phyloP scores from a whole-genome alignment of 2,888 invertebrate genomes.

The Pegoplata infirma region DNA sequence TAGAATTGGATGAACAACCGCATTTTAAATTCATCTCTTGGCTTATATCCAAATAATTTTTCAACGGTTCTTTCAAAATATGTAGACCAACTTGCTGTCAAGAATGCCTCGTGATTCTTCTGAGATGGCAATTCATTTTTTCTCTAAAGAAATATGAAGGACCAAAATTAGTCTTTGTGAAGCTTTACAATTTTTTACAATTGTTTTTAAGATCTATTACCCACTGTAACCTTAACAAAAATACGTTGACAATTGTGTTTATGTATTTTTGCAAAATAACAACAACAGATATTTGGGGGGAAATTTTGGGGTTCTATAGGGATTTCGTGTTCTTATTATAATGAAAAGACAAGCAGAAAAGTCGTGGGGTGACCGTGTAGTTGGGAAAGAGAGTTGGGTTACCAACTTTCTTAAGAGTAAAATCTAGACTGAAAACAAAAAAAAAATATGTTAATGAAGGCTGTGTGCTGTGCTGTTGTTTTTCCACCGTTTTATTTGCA shows the following conservation, averaged over 20 bases:
- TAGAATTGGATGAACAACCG: too few relatives aligned
- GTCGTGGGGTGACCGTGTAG: neutral
- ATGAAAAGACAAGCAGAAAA: conserved; percentile 5
- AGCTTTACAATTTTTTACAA: too few relatives aligned
- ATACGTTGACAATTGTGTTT: conserved; percentile 52
- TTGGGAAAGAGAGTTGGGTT: conserved; percentile 18
- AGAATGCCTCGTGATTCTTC: too few relatives aligned
- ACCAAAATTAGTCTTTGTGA: too few relatives aligned
- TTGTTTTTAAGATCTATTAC: too few relatives aligned
- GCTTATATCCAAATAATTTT: too few relatives aligned
- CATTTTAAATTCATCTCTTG: too few relatives aligned
- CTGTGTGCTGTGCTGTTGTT: conserved; percentile 47
- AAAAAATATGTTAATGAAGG: conserved; percentile 59
- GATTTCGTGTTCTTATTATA: neutral
- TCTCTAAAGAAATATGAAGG: too few relatives aligned
- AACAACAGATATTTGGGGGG: conserved; percentile 12
- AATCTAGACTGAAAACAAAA: conserved; percentile 37
- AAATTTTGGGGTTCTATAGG: conserved; percentile 17
- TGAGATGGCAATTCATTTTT: too few relatives aligned
- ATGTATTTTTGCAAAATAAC: conserved; percentile 39
- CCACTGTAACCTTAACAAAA: conserved; percentile 39
- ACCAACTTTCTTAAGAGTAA: conserved; percentile 40
- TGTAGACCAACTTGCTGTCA: too few relatives aligned
- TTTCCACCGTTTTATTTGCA: conserved; percentile 50
- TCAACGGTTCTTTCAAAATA: too few relatives aligned